These are phyloP conservation scores for Prionailurus bengalensis DNA, from an alignment of 2,113 vertebrate genomes.

Conservation along the genomic window DNA sequence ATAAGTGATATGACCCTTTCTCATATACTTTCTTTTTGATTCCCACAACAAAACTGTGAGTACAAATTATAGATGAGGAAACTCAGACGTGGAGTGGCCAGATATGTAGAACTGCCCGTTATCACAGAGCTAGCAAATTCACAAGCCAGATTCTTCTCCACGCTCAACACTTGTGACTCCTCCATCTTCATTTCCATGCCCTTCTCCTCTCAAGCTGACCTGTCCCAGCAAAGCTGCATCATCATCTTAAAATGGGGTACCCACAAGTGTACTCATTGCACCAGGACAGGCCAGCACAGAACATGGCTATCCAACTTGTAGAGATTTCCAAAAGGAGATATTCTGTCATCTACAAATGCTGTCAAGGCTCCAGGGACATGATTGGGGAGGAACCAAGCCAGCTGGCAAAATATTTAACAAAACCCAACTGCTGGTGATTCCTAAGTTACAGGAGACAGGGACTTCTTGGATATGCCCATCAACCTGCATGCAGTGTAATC, in stretches of 20 bases:
- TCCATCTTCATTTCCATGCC: background rate
- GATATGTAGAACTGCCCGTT: background rate
- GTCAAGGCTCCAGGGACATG: background rate
- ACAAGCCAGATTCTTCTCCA: background rate
- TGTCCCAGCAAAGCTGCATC: background rate
- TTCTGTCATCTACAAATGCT: constrained; percentile 45
- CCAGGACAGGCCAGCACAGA: background rate
- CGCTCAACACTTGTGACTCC: background rate
- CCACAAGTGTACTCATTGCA: background rate
- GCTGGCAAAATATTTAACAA: constrained; percentile 1
- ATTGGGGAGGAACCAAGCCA: constrained; percentile 47
- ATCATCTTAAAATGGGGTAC: background rate
- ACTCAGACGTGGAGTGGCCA: background rate
- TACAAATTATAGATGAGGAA: background rate
- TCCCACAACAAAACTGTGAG: background rate
- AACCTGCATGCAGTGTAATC: background rate
- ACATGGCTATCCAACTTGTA: background rate
- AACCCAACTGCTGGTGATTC: constrained; percentile 43
- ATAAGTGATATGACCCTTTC: constrained; percentile 26
- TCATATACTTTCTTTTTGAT: constrained; percentile 9
- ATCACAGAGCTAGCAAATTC: background rate
- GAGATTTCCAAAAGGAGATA: constrained; percentile 46
- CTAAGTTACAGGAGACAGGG: constrained; percentile 41
- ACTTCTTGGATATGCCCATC: constrained; percentile 11
- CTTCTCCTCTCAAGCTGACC: background rate